Evolutionary conservation across 2,888 invertebrate species (phyloP), one percentile per base, ranked within the genome.

Genomic region (Cheiracanthium punctorium): DNA sequence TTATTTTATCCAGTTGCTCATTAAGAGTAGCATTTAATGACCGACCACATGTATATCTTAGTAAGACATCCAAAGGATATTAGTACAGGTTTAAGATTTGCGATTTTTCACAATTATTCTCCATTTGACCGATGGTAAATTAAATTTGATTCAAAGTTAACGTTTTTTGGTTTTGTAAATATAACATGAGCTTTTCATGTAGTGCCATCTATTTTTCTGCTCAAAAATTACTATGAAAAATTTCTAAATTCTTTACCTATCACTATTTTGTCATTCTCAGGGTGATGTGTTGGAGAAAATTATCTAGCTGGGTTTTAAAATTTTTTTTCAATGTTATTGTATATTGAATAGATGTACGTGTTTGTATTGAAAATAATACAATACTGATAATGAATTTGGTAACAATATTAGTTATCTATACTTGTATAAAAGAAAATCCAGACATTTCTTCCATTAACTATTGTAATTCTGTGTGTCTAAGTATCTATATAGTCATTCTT

Each of bases 181-280:
- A 48, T 48, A n/a, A 48, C 30, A 65, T 48, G 73, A 81, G 74
- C 73, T 74, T 67, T 81, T 74, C 67, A 67, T 69, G 52, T 75
- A 65, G 82, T 82, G 82, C 82, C 82, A 82, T 82, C 43, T 74
- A 67, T 80, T 73, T 32, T 52, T 75, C 64, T 48, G 69, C 75
- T 82, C 71, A 67, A 58, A 58, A 58, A 58, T 48, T 48, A 17
- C 48, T 7, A 7, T 24, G 5, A 58, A 58, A 58, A 24, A 4
- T 58, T 48, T 48, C 48, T 48, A 48, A 48, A 17, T 48, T 65
- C 12, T n/a, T n/a, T 8, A 33, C 24, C n/a, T n/a, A 33, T 20
- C 29, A n/a, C 32, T 32, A 33, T 69, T 69, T 69, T 69, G n/a
- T 69, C 37, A 58, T 58, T 58, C 58, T 58, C 58, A 24, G 24